Evolutionary conservation across 2,113 vertebrate genomes (phyloP).

Genomic region (Spea bombifrons): DNA sequence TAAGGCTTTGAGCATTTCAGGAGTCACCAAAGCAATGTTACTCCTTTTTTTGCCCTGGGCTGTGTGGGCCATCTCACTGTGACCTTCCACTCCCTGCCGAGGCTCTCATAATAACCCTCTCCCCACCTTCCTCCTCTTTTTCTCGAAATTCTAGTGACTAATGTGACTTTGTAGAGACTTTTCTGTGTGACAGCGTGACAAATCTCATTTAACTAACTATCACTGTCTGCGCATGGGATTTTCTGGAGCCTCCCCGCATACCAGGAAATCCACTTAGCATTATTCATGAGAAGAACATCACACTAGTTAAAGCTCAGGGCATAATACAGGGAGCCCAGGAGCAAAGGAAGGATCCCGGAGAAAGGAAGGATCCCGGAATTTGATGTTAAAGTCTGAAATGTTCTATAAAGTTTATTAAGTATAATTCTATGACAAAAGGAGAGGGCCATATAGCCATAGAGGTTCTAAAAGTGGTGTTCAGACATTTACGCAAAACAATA

Average conservation of each 20-base stretch:
- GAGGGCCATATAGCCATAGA: too few species aligned
- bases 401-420: too few species aligned
- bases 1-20: too few species aligned
- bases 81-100: conserved; percentile 47
- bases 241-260: neutral
- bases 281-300: neutral
- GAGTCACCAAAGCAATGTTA: neutral
- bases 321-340: neutral
- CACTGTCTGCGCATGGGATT: conserved; percentile 14
- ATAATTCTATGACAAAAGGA: too few species aligned
- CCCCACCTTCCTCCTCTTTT: conserved; percentile 4
- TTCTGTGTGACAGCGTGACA: conserved; percentile 66
- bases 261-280: neutral
- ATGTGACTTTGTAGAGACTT: conserved; percentile 53
- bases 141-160: conserved; percentile 52
- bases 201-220: conserved; percentile 66
- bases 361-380: too few species aligned
- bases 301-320: neutral
- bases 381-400: too few species aligned
- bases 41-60: conserved; percentile 19
- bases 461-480: too few species aligned
- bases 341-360: too few species aligned
- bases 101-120: conserved; percentile 1
- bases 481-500: too few species aligned
- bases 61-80: conserved; percentile 19